These are phyloP conservation scores for Lutjanus campechanus DNA, from an alignment of 2,797 vertebrate species.

Conservation along the genomic window DNA sequence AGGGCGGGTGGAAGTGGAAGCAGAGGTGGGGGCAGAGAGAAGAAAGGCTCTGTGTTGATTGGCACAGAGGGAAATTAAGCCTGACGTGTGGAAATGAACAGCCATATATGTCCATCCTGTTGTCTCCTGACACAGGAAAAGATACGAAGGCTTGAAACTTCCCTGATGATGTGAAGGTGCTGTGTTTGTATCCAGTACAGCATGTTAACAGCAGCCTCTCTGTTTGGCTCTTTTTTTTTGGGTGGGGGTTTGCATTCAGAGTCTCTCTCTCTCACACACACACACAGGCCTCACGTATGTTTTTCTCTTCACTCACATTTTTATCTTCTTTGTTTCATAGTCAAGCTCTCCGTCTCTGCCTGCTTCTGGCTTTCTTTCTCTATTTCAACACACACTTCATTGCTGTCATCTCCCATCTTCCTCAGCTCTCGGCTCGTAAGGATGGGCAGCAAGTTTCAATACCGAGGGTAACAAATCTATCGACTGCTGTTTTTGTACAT, in stretches of 20 bases:
- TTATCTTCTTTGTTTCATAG: slow-evolving; percentile 8
- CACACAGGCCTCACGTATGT: background rate
- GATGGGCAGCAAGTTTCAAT: background rate
- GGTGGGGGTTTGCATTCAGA: slow-evolving; percentile 11
- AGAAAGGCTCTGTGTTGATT: slow-evolving; percentile 21
- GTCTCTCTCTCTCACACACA: too few species aligned
- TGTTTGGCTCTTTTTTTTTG: background rate
- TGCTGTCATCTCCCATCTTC: slow-evolving; percentile 19
- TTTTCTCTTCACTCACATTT: slow-evolving; percentile 7
- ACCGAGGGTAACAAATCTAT: background rate
- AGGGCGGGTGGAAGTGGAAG: background rate
- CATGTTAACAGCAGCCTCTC: background rate
- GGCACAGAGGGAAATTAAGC: slow-evolving; percentile 54
- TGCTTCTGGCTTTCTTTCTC: background rate
- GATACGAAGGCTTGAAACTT: background rate
- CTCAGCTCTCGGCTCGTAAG: background rate
- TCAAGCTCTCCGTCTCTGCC: background rate
- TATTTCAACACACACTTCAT: slow-evolving; percentile 19
- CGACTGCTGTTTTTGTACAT: background rate
- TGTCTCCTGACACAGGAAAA: slow-evolving; percentile 27
- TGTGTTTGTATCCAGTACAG: slow-evolving; percentile 3
- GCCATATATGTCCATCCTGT: slow-evolving; percentile 11
- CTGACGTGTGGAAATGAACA: slow-evolving; percentile 56
- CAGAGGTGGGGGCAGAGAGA: background rate
- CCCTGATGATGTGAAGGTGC: background rate